Conservation (phyloP, 2,888 invertebrate species). For the Adela reaumurella region DNA sequence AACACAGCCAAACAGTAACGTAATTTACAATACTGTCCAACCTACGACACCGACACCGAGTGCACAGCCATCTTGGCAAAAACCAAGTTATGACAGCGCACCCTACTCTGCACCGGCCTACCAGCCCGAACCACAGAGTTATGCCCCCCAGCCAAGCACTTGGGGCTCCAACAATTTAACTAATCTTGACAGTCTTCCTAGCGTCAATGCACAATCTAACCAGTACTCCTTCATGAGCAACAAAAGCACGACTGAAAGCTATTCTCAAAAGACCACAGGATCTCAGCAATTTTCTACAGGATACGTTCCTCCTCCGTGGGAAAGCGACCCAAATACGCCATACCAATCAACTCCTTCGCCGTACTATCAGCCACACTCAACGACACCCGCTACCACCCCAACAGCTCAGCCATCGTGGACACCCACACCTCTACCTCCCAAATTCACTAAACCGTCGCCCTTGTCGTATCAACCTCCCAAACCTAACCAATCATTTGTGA, state of each 20-base stretch:
- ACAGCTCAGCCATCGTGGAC: slow-evolving; percentile 23
- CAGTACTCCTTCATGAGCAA: slow-evolving; percentile 26
- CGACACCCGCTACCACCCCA: slow-evolving; percentile 15
- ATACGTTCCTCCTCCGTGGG: slow-evolving; percentile 50
- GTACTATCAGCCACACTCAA: slow-evolving; percentile 19
- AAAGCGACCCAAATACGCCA: slow-evolving; percentile 27
- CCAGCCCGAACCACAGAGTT: slow-evolving; percentile 14
- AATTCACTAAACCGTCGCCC: slow-evolving; percentile 33
- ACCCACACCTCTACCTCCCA: slow-evolving; percentile 23
- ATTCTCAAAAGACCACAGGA: slow-evolving; percentile 22
- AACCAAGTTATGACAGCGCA: slow-evolving; percentile 9
- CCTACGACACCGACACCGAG: slow-evolving; percentile 16
- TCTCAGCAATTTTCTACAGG: slow-evolving; percentile 32
- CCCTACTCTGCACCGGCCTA: not conserved
- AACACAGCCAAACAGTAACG: slow-evolving; percentile 20
- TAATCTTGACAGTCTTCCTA: slow-evolving; percentile 15
- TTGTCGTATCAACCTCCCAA: slow-evolving; percentile 44
- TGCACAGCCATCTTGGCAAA: slow-evolving; percentile 17
- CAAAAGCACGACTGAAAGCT: slow-evolving; percentile 26
- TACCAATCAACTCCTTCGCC: not conserved
- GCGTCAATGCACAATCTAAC: slow-evolving; percentile 20
- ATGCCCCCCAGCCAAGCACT: slow-evolving; percentile 29
- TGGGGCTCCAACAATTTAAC: slow-evolving; percentile 25
- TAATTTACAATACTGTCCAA: slow-evolving; percentile 25
- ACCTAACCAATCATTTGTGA: slow-evolving; percentile 47